phyloP scores from a whole-genome alignment of 2,888 invertebrate genomes.

The Ennomos quercinarius region DNA sequence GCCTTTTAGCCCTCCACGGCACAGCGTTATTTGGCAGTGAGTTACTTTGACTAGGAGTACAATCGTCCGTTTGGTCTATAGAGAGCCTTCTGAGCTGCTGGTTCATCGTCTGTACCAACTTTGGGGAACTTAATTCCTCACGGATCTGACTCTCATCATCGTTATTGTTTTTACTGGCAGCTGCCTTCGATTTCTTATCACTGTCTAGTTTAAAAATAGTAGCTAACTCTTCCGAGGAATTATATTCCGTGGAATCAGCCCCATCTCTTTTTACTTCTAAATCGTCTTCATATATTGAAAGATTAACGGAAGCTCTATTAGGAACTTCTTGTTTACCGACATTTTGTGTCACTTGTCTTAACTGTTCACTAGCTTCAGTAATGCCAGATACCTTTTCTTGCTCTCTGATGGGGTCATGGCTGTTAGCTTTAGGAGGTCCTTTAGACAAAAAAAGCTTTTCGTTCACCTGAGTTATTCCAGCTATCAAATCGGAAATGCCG shows the following conservation, averaged over 20 bases:
- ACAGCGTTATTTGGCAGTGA: slow-evolving; percentile 77
- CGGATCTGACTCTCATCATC: slow-evolving; percentile 57
- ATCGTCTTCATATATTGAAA: slow-evolving; percentile 78
- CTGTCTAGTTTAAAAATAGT: slow-evolving; percentile 85
- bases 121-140: slow-evolving; percentile 77
- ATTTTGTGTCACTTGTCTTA: slow-evolving; percentile 63
- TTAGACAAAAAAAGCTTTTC: slow-evolving; percentile 75
- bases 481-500: slow-evolving; percentile 80
- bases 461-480: slow-evolving; percentile 81
- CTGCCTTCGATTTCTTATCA: slow-evolving; percentile 49
- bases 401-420: slow-evolving; percentile 42
- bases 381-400: slow-evolving; percentile 57
- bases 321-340: slow-evolving; percentile 52
- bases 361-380: slow-evolving; percentile 65
- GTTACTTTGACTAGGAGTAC: slow-evolving; percentile 77
- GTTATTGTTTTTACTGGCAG: slow-evolving; percentile 48
- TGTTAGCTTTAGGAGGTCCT: slow-evolving; percentile 47
- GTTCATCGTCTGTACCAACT: slow-evolving; percentile 77
- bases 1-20: slow-evolving; percentile 80
- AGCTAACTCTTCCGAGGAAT: slow-evolving; percentile 87
- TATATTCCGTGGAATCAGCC: slow-evolving; percentile 85
- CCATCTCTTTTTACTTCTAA: slow-evolving; percentile 71
- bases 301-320: slow-evolving; percentile 69
- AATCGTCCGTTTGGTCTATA: slow-evolving; percentile 68
- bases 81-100: slow-evolving; percentile 78